Percentiles rank a stretch among this genome's conserved stretches.
These are phyloP conservation scores for Aradus depressus DNA, from an alignment of 2,888 invertebrate genomes.

Conservation along the genomic window DNA sequence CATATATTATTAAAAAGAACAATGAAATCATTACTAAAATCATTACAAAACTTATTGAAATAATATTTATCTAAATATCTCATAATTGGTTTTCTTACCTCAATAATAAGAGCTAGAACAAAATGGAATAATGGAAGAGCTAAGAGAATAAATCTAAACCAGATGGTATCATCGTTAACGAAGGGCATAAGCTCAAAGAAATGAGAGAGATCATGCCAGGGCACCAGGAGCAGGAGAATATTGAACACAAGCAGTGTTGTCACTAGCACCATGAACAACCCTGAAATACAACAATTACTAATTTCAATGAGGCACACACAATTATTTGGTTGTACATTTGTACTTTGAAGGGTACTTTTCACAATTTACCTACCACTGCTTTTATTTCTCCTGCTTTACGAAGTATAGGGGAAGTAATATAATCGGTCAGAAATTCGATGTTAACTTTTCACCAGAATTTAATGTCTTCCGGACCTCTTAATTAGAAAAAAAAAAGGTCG, in stretches of 20 bases:
- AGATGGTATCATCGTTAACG: conserved; percentile 23
- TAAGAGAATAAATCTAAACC: conserved; percentile 40
- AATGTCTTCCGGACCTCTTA: too few relatives aligned
- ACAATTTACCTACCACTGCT: too few relatives aligned
- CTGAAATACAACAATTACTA: conserved; percentile 21
- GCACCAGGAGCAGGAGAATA: conserved; percentile 46
- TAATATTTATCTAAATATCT: neutral
- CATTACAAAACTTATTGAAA: neutral
- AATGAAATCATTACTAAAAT: neutral
- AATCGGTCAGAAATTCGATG: too few relatives aligned
- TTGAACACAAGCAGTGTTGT: conserved; percentile 46
- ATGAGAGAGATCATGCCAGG: conserved; percentile 42
- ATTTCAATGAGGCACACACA: too few relatives aligned
- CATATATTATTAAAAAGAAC: neutral
- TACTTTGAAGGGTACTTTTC: too few relatives aligned
- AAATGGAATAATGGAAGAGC: conserved; percentile 49
- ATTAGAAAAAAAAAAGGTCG: too few relatives aligned
- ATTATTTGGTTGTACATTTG: too few relatives aligned
- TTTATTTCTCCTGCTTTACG: too few relatives aligned
- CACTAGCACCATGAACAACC: conserved; percentile 45
- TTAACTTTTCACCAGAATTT: too few relatives aligned
- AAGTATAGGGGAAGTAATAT: too few relatives aligned
- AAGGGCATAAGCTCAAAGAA: conserved; percentile 43
- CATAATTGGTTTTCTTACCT: conserved; percentile 41
- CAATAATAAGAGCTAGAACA: conserved; percentile 46